Percentiles rank a stretch among this genome's conserved stretches.
phyloP scores from a whole-genome alignment of 2,888 invertebrate genomes.

The Agonopterix subpropinquella region DNA sequence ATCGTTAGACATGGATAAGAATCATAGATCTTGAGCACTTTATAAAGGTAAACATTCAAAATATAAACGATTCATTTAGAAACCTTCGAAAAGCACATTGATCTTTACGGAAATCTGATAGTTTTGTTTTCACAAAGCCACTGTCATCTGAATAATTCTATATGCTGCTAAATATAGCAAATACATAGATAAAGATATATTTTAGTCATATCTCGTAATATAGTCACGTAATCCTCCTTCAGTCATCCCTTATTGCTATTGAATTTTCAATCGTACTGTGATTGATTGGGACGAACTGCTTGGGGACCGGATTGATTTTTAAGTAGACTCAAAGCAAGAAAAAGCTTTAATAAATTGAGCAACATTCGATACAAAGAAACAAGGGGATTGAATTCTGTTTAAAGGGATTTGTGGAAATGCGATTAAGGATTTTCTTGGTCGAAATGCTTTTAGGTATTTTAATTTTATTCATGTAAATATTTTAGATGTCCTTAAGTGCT shows the following conservation, averaged over 20 bases:
- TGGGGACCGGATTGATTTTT: conserved; percentile 55
- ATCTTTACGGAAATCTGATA: too few relatives aligned
- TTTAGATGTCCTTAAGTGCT: neutral
- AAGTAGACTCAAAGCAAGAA: conserved; percentile 56
- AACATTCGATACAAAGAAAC: conserved; percentile 55
- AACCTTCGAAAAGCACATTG: too few relatives aligned
- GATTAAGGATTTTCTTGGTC: conserved; percentile 33
- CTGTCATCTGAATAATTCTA: too few relatives aligned
- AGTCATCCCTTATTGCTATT: conserved; percentile 61
- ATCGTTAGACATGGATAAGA: too few relatives aligned
- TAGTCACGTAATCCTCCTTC: conserved; percentile 63
- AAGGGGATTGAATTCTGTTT: conserved; percentile 51
- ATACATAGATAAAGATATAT: conserved; percentile 17
- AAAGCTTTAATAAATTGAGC: conserved; percentile 58
- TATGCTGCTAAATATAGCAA: too few relatives aligned
- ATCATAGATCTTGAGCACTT: too few relatives aligned
- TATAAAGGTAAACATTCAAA: too few relatives aligned
- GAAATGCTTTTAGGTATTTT: conserved; percentile 22
- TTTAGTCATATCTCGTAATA: conserved; percentile 41
- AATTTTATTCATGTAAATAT: conserved; percentile 20
- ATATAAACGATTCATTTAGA: too few relatives aligned
- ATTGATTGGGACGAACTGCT: conserved; percentile 64
- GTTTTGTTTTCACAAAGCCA: too few relatives aligned
- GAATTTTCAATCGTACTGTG: conserved; percentile 66
- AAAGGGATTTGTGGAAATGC: conserved; percentile 44